Evolutionary conservation across 2,797 vertebrate species (phyloP), one percentile per base, ranked within the genome.

Genomic region (Momotus momota): DNA sequence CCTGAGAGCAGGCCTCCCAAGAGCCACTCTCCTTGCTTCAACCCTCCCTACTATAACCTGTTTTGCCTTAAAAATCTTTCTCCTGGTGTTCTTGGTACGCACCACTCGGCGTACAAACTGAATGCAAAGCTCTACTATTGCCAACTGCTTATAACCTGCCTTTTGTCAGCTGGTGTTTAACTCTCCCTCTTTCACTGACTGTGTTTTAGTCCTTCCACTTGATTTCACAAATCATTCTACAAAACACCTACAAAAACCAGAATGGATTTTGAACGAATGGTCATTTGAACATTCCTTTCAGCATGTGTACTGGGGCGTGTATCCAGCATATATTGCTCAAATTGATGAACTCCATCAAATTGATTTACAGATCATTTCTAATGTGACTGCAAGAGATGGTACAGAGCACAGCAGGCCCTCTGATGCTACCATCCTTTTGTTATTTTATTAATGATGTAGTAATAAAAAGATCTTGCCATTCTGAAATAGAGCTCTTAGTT

Each of bases 361-460:
- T 95, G 92, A 97, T 83, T 95, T 84, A 87, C 52, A 91, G 78
- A 51, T 79, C 10, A 48, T 69, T 85, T 90, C 94, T 93, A 73
- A 83, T 67, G 55, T 52, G 82, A 95, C 87, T 90, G 70, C 71
- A 96, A 60, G 90, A 93, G 41, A 86, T 83, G 54, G 61, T 95
- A 74, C 61, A 90, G 77, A 95, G 95, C 27, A 75, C 87, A 80
- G 51, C 27, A 81, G 45, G 40, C 83, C 61, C 83, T 95, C 89
- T 88, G 89, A 88, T 65, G 60, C 46, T 78, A 74, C 38, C 12
- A 14, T 62, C 40, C 45, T 69, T 88, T 92, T 82, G 81, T 93
- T 72, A 51, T 48, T 86, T 54, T 88, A 84, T 70, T 96, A 93
- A 69, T 81, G 52, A 69, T 74, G 79, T 14, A 73, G 91, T 18